Conservation (phyloP, 2,113 vertebrate species). For the Pelecanoides urinatrix region DNA sequence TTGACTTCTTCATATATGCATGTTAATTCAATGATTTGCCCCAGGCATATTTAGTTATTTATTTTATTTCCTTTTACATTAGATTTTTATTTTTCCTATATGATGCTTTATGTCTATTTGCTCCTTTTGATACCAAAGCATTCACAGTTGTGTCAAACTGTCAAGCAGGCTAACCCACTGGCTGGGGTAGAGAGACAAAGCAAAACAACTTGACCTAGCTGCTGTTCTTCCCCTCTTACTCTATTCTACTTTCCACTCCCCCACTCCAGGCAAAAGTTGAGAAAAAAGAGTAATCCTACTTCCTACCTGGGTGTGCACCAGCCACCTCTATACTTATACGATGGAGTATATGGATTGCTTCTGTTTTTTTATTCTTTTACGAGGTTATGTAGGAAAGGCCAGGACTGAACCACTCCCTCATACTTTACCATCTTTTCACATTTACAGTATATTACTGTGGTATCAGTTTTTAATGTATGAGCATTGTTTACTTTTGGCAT, state of each 20-base stretch:
- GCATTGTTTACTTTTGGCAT: background rate
- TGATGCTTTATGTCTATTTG: background rate
- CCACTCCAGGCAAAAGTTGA: background rate
- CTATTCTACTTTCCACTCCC: background rate
- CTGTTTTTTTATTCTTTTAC: background rate
- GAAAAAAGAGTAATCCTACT: background rate
- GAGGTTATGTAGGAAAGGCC: background rate
- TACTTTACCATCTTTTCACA: background rate
- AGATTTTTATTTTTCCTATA: background rate
- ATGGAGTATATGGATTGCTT: rapidly evolving
- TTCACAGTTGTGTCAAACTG: background rate
- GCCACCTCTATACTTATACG: rapidly evolving
- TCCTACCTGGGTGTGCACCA: background rate
- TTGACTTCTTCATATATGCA: background rate
- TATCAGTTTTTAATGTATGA: background rate
- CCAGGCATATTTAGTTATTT: background rate
- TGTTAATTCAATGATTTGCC: background rate
- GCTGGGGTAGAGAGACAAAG: background rate
- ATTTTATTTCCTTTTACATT: slow-evolving; percentile 6
- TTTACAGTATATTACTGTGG: background rate
- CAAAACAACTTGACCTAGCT: too few species aligned
- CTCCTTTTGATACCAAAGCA: background rate
- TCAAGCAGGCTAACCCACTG: too few species aligned
- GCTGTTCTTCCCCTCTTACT: background rate
- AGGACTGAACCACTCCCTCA: background rate